Evolutionary conservation across 2,113 vertebrate genomes (phyloP), one percentile per base, ranked within the genome.

Genomic region (Athene cunicularia): DNA sequence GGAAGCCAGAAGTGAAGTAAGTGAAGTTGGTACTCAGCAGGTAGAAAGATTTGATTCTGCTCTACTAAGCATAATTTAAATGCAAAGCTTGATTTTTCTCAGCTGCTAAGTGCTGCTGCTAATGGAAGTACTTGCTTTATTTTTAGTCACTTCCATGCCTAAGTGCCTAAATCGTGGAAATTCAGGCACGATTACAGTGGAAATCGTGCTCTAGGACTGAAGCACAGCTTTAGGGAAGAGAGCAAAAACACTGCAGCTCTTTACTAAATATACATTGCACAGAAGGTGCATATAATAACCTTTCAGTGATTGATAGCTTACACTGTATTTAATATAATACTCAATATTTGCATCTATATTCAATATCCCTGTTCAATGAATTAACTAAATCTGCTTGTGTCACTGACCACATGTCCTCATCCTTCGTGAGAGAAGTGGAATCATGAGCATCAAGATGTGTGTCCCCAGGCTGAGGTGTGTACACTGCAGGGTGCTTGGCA

Each of bases 111-210:
- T 77, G 60, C 82, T 72, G 62, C 79, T 63, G 32, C 89, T 96
- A 62, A 72, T 94, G 86, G 80, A 81, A 95, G 37, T 56, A 59
- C 60, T 96, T 71, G 66, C 73, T 93, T 95, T 96, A 96, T 96
- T 96, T 97, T 93, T 93, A 94, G 90, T 39, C 64, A 18, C 27
- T 83, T 92, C 5, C 68, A 16, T 59, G 50, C 72, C 27, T 52
- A 30, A 87, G 67, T 84, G 92, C 71, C 70, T 56, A 23, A 83
- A 41, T 91, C 6, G 8, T 89, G 93, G 68, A 72, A 85, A 55
- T 82, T 72, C 30, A 72, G 80, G 76, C 86, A 87, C 11, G 52
- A 93, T 30, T 55, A 21, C 76, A 28, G 87, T 52, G 84, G 64
- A 89, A 89, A 55, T 95, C 33, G 64, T 95, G 95, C 91, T 92